A percentile compares a stretch with the other conserved stretches of the same genome.
phyloP scores from a whole-genome alignment of 2,888 invertebrate genomes.

The Meta bourneti region DNA sequence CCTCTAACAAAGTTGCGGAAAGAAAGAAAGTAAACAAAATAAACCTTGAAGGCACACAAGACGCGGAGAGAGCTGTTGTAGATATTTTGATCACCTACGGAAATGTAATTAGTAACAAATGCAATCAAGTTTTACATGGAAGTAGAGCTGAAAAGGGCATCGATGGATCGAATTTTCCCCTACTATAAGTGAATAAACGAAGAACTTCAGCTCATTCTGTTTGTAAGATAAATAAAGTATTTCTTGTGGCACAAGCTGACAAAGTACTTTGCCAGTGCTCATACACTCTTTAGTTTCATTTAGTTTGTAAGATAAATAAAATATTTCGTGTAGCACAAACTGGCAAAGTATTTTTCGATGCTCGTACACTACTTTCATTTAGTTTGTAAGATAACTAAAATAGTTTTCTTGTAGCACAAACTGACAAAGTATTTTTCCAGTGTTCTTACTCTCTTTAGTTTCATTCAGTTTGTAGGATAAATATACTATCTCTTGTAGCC shows the following conservation, averaged over 20 bases:
- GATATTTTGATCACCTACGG: conserved; percentile 48
- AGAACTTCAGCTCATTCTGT: not conserved
- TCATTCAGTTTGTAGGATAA: no score
- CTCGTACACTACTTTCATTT: not conserved
- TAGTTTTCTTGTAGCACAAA: not conserved
- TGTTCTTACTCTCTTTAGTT: no score
- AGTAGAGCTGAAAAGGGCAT: conserved; percentile 37
- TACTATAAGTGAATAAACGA: conserved; percentile 23
- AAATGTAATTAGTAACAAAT: conserved; percentile 59
- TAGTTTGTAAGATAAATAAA: no score
- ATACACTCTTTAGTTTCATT: no score
- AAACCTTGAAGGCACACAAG: conserved; percentile 27
- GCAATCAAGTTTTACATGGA: conserved; percentile 40
- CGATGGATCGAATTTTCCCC: conserved; percentile 51
- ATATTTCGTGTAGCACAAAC: no score
- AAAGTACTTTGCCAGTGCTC: not conserved
- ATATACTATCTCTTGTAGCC: no score
- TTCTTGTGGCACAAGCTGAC: not conserved
- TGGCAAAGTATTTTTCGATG: no score
- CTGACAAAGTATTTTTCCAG: not conserved
- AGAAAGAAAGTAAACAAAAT: conserved; percentile 19
- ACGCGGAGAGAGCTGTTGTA: conserved; percentile 13
- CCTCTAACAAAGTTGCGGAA: conserved; percentile 21
- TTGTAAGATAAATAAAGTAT: conserved; percentile 50
- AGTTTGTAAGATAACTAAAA: conserved; percentile 46